These are phyloP conservation scores for Zoanthus solanderi DNA, from an alignment of 92 coral and sea anemone species.

Conservation along the genomic window DNA sequence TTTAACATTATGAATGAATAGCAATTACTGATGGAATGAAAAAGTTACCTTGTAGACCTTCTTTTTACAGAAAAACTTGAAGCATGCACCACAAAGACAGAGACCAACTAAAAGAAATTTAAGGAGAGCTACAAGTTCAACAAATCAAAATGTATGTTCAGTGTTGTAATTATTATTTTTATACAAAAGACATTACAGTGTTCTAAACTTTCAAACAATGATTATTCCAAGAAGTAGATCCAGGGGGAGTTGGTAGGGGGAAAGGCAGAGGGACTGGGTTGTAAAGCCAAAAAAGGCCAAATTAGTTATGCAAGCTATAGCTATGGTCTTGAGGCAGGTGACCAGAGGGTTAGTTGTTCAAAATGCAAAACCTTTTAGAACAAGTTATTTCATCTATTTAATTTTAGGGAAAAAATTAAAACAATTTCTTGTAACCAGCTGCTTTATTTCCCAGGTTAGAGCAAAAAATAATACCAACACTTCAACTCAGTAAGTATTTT, in stretches of 20 bases:
- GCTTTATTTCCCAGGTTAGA: conserved; percentile 10
- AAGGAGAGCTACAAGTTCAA: conserved; percentile 31
- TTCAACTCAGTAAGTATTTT: conserved; percentile 20
- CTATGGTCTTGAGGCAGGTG: too few relatives aligned
- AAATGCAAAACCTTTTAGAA: too few relatives aligned
- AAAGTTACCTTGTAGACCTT: too few relatives aligned
- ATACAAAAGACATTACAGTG: not conserved
- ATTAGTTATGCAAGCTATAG: too few relatives aligned
- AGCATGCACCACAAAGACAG: not conserved
- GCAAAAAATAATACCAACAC: conserved; percentile 33
- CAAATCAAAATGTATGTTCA: conserved; percentile 9
- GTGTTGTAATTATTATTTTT: not conserved
- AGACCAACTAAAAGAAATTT: conserved; percentile 9
- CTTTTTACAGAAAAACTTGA: conserved; percentile 4
- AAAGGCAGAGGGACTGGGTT: too few relatives aligned
- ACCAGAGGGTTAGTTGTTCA: too few relatives aligned
- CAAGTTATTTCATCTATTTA: not conserved
- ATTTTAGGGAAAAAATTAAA: not conserved
- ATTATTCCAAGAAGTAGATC: too few relatives aligned
- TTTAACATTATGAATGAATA: too few relatives aligned
- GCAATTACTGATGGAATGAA: too few relatives aligned
- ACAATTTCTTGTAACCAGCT: not conserved
- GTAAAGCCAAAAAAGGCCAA: too few relatives aligned
- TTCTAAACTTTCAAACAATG: too few relatives aligned
- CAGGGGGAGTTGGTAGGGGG: too few relatives aligned